Conservation (phyloP, 2,113 vertebrate species). For the Sinocyclocheilus rhinocerous region DNA sequence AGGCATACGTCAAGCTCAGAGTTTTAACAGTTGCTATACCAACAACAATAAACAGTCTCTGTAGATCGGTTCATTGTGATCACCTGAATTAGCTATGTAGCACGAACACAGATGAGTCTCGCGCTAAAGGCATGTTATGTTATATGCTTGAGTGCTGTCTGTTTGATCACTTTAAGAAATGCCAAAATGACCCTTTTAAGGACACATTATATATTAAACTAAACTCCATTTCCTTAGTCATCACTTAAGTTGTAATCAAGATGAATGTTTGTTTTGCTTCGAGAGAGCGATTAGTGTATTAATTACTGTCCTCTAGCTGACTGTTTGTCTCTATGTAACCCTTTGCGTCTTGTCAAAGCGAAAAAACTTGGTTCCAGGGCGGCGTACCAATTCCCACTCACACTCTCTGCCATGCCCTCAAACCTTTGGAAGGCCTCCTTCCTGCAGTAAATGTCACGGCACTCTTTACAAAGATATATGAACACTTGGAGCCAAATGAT, state of each 20-base stretch:
- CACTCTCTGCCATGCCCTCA: conserved; percentile 69
- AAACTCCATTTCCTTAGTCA: neutral
- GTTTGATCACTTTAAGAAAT: neutral
- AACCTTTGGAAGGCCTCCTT: conserved; percentile 72
- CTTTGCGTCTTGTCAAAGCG: conserved; percentile 48
- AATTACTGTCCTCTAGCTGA: neutral
- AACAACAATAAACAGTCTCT: conserved; percentile 1
- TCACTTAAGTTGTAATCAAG: conserved; percentile 2
- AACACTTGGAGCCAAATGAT: conserved; percentile 61
- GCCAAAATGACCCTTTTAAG: neutral
- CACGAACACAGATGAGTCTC: neutral
- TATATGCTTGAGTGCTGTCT: neutral
- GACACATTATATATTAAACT: neutral
- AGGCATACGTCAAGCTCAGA: neutral
- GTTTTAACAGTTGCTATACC: conserved; percentile 10
- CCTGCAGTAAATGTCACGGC: conserved; percentile 73
- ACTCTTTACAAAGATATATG: conserved; percentile 65
- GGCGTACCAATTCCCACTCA: conserved; percentile 64
- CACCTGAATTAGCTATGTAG: neutral
- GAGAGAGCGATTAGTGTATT: neutral
- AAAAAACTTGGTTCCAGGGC: conserved; percentile 61
- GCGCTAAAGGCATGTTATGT: neutral
- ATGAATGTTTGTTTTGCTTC: neutral
- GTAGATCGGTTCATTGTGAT: neutral
- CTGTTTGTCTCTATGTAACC: conserved; percentile 24